Percentiles rank a stretch among this genome's conserved stretches.
phyloP scores from a whole-genome alignment of 2,113 vertebrate genomes.

The Corydoras maculifer region DNA sequence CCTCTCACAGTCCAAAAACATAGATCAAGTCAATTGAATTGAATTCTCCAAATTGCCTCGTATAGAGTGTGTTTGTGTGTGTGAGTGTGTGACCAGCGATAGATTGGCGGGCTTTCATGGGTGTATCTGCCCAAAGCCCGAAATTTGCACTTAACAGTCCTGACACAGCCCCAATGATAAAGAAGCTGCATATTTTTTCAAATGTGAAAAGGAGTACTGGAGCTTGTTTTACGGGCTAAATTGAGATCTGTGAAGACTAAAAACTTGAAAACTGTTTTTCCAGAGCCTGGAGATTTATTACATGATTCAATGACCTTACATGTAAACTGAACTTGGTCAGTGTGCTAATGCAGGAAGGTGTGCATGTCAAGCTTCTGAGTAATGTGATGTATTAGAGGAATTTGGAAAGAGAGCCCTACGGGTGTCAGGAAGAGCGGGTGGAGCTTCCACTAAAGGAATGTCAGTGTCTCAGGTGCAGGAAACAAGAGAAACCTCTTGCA shows the following conservation, averaged over 20 bases:
- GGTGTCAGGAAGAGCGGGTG: background rate
- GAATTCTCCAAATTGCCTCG: no score
- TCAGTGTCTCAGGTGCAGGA: conserved; percentile 2
- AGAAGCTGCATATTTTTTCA: background rate
- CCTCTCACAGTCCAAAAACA: no score
- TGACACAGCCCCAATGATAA: background rate
- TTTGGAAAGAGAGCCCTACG: background rate
- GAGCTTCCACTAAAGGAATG: background rate
- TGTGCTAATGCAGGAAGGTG: conserved; percentile 7
- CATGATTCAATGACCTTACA: background rate
- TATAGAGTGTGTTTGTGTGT: no score
- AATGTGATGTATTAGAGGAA: conserved; percentile 1
- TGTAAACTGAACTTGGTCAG: background rate
- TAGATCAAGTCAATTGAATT: no score
- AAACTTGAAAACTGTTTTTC: background rate
- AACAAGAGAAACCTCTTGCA: conserved; percentile 1
- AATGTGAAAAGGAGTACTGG: background rate
- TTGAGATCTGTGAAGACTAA: background rate
- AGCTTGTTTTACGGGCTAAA: background rate
- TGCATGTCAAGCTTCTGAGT: background rate
- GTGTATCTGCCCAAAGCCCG: no score
- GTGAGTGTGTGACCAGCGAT: no score
- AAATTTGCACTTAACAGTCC: no score
- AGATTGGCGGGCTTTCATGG: no score
- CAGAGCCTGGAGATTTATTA: background rate